Base-by-base conservation (phyloP, 2,113 vertebrate species). In the Blennius ocellaris region DNA sequence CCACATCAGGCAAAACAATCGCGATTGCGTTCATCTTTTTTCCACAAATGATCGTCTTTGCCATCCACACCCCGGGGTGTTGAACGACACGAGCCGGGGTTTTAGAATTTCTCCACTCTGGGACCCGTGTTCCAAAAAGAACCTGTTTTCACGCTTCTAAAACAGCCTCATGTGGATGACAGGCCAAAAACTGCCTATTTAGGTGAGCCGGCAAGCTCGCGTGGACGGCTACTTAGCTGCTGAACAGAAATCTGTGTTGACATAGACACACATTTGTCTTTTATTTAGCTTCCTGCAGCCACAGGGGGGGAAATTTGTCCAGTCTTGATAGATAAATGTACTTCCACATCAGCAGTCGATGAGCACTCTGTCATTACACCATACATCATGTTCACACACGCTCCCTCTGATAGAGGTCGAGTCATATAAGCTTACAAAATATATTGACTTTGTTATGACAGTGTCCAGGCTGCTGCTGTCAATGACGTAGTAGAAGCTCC, bases 241-340 rank as follows among this genome's bases (percentile, higher is more conserved):
- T 49, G 11, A 69, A 48, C 58, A 76, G 14, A 75, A 72, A 52
- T 57, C 0, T 2, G 2, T 51, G 43, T 58, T 41, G 41, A 52
- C 47, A 54, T 57, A 55, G 60, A 61, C 56, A 57, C 2, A 6
- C 53, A 53, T 70, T 69, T 6, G 15, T 62, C 51, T 69, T 63
- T 71, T 47, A 44, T 67, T 40, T 52, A 10, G 60, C 10, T 48
- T 62, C 11, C 40, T 40, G 10, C 51, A 68, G 55, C 58, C 43
- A 61, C 30, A n/a, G n/a, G 12, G 12, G 30, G 1, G 17, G 66
- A 50, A 48, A 38, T 44, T 41, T 54, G 7, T 30, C 8, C 11
- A 39, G n/a, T 30, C 45, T 51, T 38, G 17, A 63, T 11, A 8
- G 43, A 83, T 11, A 6, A 53, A 64, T 47, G 16, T 39, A 6